Conservation (phyloP, 2,888 invertebrate genomes). For the Phyllotreta cruciferae region DNA sequence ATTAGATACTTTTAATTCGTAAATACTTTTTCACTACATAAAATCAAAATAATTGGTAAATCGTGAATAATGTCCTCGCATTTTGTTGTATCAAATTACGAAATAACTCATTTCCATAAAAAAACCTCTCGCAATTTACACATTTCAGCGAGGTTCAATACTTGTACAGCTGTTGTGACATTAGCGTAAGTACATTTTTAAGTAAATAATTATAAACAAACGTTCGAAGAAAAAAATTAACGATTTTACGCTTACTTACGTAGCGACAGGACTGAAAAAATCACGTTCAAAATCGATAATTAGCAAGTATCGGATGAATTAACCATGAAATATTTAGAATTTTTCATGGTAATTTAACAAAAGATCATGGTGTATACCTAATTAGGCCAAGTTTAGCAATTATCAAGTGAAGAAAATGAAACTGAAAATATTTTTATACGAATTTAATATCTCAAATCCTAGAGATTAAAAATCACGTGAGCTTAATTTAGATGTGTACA, state of each 20-base stretch:
- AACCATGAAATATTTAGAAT: conserved; percentile 11
- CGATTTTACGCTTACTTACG: conserved; percentile 4
- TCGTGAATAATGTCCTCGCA: conserved; percentile 8
- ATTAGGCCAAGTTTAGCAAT: not conserved
- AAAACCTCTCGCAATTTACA: conserved; percentile 5
- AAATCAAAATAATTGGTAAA: not conserved
- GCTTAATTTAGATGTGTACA: conserved; percentile 17
- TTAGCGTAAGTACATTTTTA: not conserved
- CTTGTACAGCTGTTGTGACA: not conserved
- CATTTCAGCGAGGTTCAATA: conserved; percentile 6
- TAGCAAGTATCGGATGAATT: conserved; percentile 4
- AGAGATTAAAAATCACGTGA: conserved; percentile 11
- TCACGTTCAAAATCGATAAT: not conserved
- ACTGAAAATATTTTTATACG: too few species aligned
- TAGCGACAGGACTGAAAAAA: not conserved
- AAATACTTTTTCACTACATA: not conserved
- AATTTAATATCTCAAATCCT: too few species aligned
- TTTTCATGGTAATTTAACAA: conserved; percentile 4
- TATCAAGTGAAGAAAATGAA: not conserved
- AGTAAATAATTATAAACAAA: conserved; percentile 2
- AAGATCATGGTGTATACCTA: not conserved
- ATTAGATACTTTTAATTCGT: too few species aligned
- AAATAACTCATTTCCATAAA: conserved; percentile 11
- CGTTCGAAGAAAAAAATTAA: conserved; percentile 3
- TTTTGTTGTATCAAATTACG: conserved; percentile 3